phyloP scores from a whole-genome alignment of 2,797 vertebrate species.

The Clarias platycephalus region DNA sequence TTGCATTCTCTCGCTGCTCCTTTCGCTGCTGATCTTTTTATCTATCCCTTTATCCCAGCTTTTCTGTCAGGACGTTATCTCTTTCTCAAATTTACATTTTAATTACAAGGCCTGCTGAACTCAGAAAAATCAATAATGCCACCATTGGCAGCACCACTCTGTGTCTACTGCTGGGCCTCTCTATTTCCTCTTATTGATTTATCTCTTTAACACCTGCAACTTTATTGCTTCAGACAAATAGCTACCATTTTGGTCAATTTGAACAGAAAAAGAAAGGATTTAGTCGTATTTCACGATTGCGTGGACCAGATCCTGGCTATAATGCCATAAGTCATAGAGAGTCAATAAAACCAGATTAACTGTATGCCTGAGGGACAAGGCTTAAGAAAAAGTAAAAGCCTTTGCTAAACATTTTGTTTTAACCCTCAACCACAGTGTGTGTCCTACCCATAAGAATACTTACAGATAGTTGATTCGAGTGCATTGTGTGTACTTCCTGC shows the following conservation, averaged over 20 bases:
- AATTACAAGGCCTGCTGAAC: conserved; percentile 99
- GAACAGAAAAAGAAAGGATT: conserved; percentile 73
- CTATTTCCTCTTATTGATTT: conserved; percentile 83
- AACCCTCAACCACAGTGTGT: not conserved
- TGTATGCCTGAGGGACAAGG: conserved; percentile 38
- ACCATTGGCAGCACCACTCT: conserved; percentile 76
- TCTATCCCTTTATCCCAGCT: conserved; percentile 88
- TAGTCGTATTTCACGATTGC: conserved; percentile 63
- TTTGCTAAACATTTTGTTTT: conserved; percentile 19
- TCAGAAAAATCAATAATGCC: conserved; percentile 91
- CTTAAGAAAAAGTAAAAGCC: conserved; percentile 23
- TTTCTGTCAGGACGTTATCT: conserved; percentile 98
- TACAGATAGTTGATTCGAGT: not conserved
- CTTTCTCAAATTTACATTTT: conserved; percentile 99
- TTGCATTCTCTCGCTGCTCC: conserved; percentile 64
- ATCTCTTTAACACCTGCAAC: conserved; percentile 76
- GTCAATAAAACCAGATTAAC: conserved; percentile 53
- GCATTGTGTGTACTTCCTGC: not conserved
- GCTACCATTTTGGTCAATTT: conserved; percentile 79
- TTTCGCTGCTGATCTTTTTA: conserved; percentile 82
- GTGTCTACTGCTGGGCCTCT: conserved; percentile 71
- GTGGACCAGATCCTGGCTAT: conserved; percentile 37
- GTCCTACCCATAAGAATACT: not conserved
- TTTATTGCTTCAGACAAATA: conserved; percentile 82
- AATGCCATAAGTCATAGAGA: conserved; percentile 52